These are phyloP conservation scores for Exephanes ischioxanthus DNA, from an alignment of 2,888 invertebrate genomes.

Conservation along the genomic window DNA sequence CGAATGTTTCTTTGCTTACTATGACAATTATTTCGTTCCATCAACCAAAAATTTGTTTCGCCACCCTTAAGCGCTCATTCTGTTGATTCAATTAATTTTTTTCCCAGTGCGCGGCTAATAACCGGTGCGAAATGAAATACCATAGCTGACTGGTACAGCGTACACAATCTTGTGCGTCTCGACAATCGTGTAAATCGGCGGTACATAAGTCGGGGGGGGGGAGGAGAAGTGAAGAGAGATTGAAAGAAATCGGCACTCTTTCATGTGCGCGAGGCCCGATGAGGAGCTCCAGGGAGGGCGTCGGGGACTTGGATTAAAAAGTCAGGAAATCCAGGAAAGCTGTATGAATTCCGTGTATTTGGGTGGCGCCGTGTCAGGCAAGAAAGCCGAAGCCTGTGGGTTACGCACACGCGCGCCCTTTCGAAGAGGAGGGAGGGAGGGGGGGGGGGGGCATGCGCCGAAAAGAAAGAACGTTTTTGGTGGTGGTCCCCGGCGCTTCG, in stretches of 20 bases:
- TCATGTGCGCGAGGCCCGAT: slow-evolving; percentile 58
- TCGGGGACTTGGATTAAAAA: slow-evolving; percentile 72
- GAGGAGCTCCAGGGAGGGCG: slow-evolving; percentile 46
- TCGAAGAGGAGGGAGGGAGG: slow-evolving; percentile 26
- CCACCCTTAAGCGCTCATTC: too few relatives aligned
- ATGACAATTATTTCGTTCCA: too few relatives aligned
- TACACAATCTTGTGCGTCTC: background rate
- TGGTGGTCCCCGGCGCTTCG: slow-evolving; percentile 57
- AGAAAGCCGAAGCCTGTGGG: slow-evolving; percentile 54
- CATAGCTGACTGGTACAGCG: background rate
- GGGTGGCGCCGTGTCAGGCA: slow-evolving; percentile 78
- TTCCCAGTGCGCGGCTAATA: too few relatives aligned
- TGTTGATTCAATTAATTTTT: too few relatives aligned
- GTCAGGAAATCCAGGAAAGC: slow-evolving; percentile 79
- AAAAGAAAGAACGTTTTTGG: slow-evolving; percentile 46
- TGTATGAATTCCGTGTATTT: slow-evolving; percentile 75
- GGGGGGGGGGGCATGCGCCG: slow-evolving; percentile 48
- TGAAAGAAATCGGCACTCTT: slow-evolving; percentile 65
- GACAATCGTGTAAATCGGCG: background rate
- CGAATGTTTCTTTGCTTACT: too few relatives aligned
- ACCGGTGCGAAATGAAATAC: background rate
- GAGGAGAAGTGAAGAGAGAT: slow-evolving; percentile 6
- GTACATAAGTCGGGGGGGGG: background rate
- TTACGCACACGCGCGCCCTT: slow-evolving; percentile 38
- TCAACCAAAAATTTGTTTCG: too few relatives aligned